A percentile compares a stretch with the other conserved stretches of the same genome.
These are phyloP conservation scores for Sphaeridia pumilis DNA, from an alignment of 2,888 invertebrate species.

Conservation along the genomic window DNA sequence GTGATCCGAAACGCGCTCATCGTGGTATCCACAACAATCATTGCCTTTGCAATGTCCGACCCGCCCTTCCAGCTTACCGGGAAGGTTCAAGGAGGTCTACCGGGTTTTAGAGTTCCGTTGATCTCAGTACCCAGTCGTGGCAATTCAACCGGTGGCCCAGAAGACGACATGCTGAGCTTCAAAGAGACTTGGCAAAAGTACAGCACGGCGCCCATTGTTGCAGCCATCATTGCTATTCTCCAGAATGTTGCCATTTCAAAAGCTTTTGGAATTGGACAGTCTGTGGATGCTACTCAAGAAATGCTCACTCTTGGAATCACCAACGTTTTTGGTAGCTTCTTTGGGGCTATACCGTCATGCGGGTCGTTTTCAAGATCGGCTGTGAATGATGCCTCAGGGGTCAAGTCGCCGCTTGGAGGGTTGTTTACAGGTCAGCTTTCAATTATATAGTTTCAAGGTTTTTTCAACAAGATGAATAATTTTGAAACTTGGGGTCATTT, in stretches of 20 bases:
- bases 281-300: constrained; percentile 44
- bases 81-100: constrained; percentile 50
- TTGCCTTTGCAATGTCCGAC: constrained; percentile 50
- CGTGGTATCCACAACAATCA: constrained; percentile 51
- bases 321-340: constrained; percentile 70
- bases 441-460: too few relatives aligned
- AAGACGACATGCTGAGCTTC: constrained; percentile 11
- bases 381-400: constrained; percentile 77
- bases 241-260: constrained; percentile 94
- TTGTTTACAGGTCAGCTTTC: constrained; percentile 53
- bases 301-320: constrained; percentile 73
- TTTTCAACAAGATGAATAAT: too few relatives aligned
- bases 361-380: constrained; percentile 84
- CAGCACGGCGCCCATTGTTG: constrained; percentile 70
- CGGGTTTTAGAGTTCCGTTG: constrained; percentile 55
- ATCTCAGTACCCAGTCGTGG: constrained; percentile 48
- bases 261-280: constrained; percentile 66
- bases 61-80: constrained; percentile 60
- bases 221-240: constrained; percentile 78
- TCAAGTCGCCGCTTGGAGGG: constrained; percentile 71
- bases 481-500: too few relatives aligned
- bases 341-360: constrained; percentile 74
- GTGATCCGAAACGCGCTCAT: constrained; percentile 70
- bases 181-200: constrained; percentile 39
- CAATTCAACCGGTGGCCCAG: constrained; percentile 45